Conservation (phyloP, 2,888 invertebrate species). For the Agrilus biguttatus region DNA sequence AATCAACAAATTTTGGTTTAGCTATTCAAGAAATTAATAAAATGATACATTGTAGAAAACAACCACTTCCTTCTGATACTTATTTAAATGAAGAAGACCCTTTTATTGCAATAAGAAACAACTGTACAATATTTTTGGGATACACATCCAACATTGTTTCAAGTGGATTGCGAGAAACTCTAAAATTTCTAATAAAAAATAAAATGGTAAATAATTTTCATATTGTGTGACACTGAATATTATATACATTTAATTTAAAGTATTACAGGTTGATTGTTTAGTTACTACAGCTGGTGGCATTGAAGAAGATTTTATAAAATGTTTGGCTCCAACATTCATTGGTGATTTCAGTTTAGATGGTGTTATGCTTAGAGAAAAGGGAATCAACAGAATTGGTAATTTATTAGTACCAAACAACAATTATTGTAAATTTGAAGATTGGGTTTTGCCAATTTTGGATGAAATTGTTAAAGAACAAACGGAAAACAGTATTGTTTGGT, state of each 20-base stretch:
- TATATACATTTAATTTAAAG: slow-evolving; percentile 6
- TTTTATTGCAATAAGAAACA: slow-evolving; percentile 59
- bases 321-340: slow-evolving; percentile 84
- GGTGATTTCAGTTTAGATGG: slow-evolving; percentile 84
- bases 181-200: slow-evolving; percentile 74
- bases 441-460: slow-evolving; percentile 88
- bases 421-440: slow-evolving; percentile 95
- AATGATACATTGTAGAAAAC: slow-evolving; percentile 69
- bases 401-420: slow-evolving; percentile 95
- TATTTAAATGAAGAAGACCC: slow-evolving; percentile 61
- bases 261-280: slow-evolving; percentile 70
- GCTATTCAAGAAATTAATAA: slow-evolving; percentile 83
- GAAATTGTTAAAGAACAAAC: slow-evolving; percentile 82
- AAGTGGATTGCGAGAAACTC: slow-evolving; percentile 82
- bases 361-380: slow-evolving; percentile 62
- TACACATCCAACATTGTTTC: slow-evolving; percentile 97
- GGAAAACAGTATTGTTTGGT: slow-evolving; percentile 62
- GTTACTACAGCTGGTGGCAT: slow-evolving; percentile 97
- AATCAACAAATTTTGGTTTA: slow-evolving; percentile 87
- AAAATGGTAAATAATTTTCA: slow-evolving; percentile 43
- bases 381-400: slow-evolving; percentile 78
- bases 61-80: slow-evolving; percentile 52
- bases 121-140: slow-evolving; percentile 92
- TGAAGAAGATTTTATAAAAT: slow-evolving; percentile 98
- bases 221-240: background rate